Evolutionary conservation across 2,797 vertebrate genomes (phyloP), one percentile per base, ranked within the genome.

Genomic region (Sebastolobus alascanus): DNA sequence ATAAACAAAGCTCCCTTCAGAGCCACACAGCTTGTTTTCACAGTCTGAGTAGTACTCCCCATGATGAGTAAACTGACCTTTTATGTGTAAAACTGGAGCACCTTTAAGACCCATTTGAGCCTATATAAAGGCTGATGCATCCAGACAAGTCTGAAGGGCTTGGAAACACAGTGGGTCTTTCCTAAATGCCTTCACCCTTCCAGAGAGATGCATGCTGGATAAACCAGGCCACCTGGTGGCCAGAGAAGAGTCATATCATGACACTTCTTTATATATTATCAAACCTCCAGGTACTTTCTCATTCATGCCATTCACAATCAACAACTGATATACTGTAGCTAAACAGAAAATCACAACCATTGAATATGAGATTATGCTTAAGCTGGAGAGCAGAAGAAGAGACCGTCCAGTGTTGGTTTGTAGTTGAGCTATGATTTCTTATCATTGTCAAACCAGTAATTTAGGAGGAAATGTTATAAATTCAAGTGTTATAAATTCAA

Each of bases 161-260:
- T 60, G 20, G 31, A n/a, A 60, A 54, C n/a, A 16, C 43, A 46
- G 25, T 20, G 43, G 4, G 25, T 18, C 56, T 64, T 37, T 58
- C 10, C 12, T 37, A 58, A 58, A 77, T 31, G 16, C 64, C n/a
- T 29, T 52, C 18, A 46, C 16, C 4, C 18, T 35, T 20, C 13
- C 20, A 37, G 12, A 27, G 9, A 56, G 31, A 31, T 37, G 40
- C 2, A 2, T 27, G n/a, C n/a, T 80, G 59, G 52, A 35, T 52
- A 66, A 55, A 76, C 20, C 25, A 69, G 52, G 54, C 59, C 76
- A 14, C 58, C 59, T 65, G 2, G 68, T 86, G 84, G 80, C 27
- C 8, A 77, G 8, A 80, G 8, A 58, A 0, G 13, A 60, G 64
- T 66, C 4, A 38, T 2, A n/a, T 46, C 8, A 67, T 55, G 11